Evolutionary conservation across 2,888 invertebrate genomes (phyloP), one percentile per base, ranked within the genome.

Genomic region (Gortyna flavago): DNA sequence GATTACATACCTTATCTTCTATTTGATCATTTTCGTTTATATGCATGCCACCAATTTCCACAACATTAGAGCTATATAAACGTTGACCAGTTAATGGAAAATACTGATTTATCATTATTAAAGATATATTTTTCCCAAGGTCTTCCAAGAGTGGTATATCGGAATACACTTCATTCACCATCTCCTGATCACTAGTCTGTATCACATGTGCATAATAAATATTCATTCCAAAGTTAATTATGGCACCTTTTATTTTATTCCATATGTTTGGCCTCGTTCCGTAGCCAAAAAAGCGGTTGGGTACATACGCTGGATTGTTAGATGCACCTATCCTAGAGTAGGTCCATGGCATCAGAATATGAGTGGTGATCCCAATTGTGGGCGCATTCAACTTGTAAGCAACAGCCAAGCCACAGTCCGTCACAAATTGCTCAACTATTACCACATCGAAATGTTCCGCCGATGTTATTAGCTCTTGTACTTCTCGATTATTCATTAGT

Each of bases 41-140:
- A 78, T 73, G 74, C 67, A 84, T 75, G 18, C 97, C 97, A 5
- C 97, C 97, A 78, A 97, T 90, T 89, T 97, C 97, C 64, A 97
- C 89, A 21, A 97, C 91, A 64, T 95, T 94, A 0, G 96, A 94
- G 0, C 95, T 94, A 72, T 93, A 84, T 1, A 97, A 94, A 72
- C 94, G 95, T 0, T 96, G 93, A 1, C 97, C 97, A 74, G 95
- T 95, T 44, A 97, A 83, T 8, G 96, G 95, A 84, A 96, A 96
- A 90, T 97, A 97, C 51, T 97, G 96, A 88, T 97, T 97, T 1
- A 97, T 77, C 73, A 95, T 57, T 44, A 91, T 84, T 32, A 91
- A 81, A 32, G 89, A 87, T 64, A 91, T 72, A 70, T 93, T 92
- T 21, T 88, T 89, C 25, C 83, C 94, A 38, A 93, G 81, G 8